phyloP scores from a whole-genome alignment of 2,888 invertebrate genomes.

The Perizoma affinitatum region DNA sequence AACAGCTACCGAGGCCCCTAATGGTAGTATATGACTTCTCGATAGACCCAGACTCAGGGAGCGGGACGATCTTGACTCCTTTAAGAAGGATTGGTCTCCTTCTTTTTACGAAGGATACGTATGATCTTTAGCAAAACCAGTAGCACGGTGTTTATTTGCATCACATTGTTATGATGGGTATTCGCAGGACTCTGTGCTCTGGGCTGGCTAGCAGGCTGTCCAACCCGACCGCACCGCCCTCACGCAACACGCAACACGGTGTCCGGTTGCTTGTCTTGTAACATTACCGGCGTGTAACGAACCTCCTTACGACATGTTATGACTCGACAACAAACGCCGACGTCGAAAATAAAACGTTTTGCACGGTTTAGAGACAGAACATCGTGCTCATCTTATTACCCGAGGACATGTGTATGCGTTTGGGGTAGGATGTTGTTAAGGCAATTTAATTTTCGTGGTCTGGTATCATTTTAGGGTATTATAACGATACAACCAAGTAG shows the following conservation, averaged over 20 bases:
- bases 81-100: no score
- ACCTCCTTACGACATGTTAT: slow-evolving; percentile 70
- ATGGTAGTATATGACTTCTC: no score
- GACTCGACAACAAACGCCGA: slow-evolving; percentile 74
- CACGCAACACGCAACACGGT: slow-evolving; percentile 66
- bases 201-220: slow-evolving; percentile 10
- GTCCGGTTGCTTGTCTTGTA: slow-evolving; percentile 71
- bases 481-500: no score
- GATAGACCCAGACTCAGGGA: no score
- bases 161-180: slow-evolving; percentile 31
- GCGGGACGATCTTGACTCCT: no score
- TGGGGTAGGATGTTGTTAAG: no score
- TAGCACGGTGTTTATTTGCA: slow-evolving; percentile 12
- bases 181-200: slow-evolving; percentile 10
- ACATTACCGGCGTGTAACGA: slow-evolving; percentile 65
- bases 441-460: no score
- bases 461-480: no score
- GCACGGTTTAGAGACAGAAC: neutral
- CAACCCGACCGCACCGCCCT: slow-evolving; percentile 10
- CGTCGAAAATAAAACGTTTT: slow-evolving; percentile 41
- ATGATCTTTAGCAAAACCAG: neutral
- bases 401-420: no score
- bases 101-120: no score
- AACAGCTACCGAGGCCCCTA: no score
- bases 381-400: no score